Conservation (phyloP, 2,797 vertebrate genomes). For the Chiloscyllium punctatum region DNA sequence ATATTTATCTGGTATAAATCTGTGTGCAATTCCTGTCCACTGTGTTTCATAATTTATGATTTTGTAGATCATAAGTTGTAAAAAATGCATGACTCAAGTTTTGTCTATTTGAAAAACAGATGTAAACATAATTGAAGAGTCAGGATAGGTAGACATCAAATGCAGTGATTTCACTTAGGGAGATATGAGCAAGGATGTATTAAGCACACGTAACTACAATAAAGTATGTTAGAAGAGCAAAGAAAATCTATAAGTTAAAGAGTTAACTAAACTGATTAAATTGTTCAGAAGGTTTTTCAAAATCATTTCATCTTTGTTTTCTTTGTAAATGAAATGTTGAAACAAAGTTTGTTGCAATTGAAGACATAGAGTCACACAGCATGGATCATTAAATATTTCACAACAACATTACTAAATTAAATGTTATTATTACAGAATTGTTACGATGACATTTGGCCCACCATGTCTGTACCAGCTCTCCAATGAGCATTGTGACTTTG, state of each 20-base stretch:
- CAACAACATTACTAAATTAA: background rate
- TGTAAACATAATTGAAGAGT: background rate
- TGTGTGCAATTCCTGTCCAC: background rate
- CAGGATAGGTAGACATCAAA: background rate
- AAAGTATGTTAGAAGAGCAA: background rate
- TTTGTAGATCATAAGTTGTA: background rate
- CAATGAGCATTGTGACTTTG: no score
- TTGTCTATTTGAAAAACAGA: constrained; percentile 1
- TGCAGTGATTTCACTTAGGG: background rate
- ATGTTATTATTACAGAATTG: no score
- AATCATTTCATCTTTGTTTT: background rate
- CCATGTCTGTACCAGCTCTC: no score
- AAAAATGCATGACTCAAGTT: background rate
- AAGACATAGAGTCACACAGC: background rate
- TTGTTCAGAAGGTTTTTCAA: background rate
- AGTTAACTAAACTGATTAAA: background rate
- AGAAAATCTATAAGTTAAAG: background rate
- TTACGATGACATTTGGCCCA: no score
- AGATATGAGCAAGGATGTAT: background rate
- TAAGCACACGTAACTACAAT: background rate
- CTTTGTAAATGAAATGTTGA: background rate
- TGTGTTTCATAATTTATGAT: background rate
- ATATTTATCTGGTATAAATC: background rate
- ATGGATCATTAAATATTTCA: background rate
- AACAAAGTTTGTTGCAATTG: background rate